phyloP scores from a whole-genome alignment of 2,888 invertebrate genomes.

The Tryphoninae sp. region DNA sequence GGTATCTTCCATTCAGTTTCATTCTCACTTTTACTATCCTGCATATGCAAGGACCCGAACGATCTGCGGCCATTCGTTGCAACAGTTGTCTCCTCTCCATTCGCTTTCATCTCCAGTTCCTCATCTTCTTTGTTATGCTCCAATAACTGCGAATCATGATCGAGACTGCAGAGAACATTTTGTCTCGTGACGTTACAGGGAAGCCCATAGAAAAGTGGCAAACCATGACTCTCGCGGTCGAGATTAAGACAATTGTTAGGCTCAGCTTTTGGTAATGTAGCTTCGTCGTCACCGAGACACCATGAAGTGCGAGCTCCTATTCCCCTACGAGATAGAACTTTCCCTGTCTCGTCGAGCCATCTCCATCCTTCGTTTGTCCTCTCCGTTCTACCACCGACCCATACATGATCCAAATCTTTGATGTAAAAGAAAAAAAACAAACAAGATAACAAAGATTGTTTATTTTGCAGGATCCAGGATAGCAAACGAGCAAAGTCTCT shows the following conservation, averaged over 20 bases:
- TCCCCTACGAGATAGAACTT: constrained; percentile 44
- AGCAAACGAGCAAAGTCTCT: constrained; percentile 21
- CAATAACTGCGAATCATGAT: not conserved
- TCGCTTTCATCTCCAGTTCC: not conserved
- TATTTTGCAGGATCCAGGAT: not conserved
- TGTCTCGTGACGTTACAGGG: constrained; percentile 62
- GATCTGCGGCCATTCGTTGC: constrained; percentile 11
- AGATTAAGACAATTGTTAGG: constrained; percentile 65
- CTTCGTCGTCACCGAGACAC: constrained; percentile 63
- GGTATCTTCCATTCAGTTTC: not conserved
- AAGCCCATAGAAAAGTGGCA: constrained; percentile 66
- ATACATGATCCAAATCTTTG: constrained; percentile 65
- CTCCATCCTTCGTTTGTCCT: constrained; percentile 58
- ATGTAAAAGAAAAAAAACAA: not conserved
- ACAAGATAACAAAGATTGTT: not conserved
- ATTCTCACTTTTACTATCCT: not conserved
- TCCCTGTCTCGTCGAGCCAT: constrained; percentile 64
- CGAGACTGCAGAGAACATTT: constrained; percentile 60
- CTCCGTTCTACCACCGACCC: constrained; percentile 66
- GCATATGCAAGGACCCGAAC: not conserved
- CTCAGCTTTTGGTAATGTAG: constrained; percentile 56
- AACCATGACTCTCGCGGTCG: constrained; percentile 64
- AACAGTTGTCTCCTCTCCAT: not conserved
- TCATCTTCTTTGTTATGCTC: not conserved
- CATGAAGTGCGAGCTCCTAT: constrained; percentile 58